Conservation (phyloP, 2,888 invertebrate genomes). For the Synanthedon andrenaeformis region DNA sequence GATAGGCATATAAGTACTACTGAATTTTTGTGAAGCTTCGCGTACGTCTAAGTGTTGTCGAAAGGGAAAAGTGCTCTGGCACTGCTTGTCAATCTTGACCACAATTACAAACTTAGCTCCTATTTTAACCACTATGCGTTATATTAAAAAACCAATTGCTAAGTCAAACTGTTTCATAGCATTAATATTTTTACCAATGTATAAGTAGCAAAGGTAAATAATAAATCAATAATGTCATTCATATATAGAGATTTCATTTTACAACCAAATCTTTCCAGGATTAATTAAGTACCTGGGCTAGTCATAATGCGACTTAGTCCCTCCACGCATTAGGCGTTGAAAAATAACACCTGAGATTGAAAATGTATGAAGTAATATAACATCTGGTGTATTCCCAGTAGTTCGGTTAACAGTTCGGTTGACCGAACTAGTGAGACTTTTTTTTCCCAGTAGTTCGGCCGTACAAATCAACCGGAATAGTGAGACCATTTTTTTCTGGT, state of each 20-base stretch:
- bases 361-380: neutral
- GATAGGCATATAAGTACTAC: conserved; percentile 62
- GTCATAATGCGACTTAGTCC: too few species aligned
- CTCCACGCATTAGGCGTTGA: too few species aligned
- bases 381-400: too few species aligned
- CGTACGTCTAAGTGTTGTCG: conserved; percentile 33
- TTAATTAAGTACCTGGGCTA: neutral
- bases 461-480: too few species aligned
- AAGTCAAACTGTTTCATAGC: conserved; percentile 66
- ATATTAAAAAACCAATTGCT: conserved; percentile 58
- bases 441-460: too few species aligned
- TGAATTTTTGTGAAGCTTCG: conserved; percentile 50
- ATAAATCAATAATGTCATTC: conserved; percentile 62
- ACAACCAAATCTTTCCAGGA: neutral
- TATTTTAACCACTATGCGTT: conserved; percentile 35
- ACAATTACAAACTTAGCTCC: conserved; percentile 26
- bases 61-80: conserved; percentile 17
- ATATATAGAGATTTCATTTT: conserved; percentile 4
- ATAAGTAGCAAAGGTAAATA: conserved; percentile 68
- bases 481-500: too few species aligned
- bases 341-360: too few species aligned
- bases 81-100: conserved; percentile 10
- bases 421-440: too few species aligned
- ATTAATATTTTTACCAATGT: conserved; percentile 69
- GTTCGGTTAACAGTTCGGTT: too few species aligned